Evolutionary conservation across 1,140 invertebrate species (phyloP).

Genomic region (Orchesella cincta): DNA sequence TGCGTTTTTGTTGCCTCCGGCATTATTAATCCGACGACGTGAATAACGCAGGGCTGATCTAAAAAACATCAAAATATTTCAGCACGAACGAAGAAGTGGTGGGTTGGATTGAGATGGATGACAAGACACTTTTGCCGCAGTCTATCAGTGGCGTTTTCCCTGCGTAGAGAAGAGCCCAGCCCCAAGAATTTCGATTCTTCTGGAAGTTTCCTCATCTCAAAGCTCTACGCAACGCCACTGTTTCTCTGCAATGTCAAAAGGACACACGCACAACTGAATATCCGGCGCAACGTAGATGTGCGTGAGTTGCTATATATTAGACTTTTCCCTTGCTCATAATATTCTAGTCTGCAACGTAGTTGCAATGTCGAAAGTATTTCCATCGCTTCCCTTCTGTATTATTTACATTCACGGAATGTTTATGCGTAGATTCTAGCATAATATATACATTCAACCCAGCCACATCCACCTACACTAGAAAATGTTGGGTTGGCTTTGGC

Average conservation of each 20-base stretch:
- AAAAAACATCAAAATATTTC: neutral
- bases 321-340: neutral
- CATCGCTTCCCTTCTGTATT: neutral
- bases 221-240: neutral
- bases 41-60: too few species aligned
- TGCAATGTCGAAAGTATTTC: neutral
- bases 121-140: conserved; percentile 2
- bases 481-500: neutral
- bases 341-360: neutral
- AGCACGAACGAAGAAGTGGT: neutral
- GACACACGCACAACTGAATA: neutral
- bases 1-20: neutral
- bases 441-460: neutral
- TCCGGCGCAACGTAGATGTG: neutral
- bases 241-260: conserved; percentile 17
- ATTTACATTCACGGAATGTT: neutral
- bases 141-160: neutral
- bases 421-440: neutral
- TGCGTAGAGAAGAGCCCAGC: neutral
- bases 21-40: neutral
- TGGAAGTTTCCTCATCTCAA: neutral
- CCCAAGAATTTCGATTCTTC: neutral
- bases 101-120: conserved; percentile 9
- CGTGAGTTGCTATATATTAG: neutral
- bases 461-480: neutral